Base-by-base conservation (phyloP, 2,113 vertebrate species). In the Bostrychus sinensis region DNA sequence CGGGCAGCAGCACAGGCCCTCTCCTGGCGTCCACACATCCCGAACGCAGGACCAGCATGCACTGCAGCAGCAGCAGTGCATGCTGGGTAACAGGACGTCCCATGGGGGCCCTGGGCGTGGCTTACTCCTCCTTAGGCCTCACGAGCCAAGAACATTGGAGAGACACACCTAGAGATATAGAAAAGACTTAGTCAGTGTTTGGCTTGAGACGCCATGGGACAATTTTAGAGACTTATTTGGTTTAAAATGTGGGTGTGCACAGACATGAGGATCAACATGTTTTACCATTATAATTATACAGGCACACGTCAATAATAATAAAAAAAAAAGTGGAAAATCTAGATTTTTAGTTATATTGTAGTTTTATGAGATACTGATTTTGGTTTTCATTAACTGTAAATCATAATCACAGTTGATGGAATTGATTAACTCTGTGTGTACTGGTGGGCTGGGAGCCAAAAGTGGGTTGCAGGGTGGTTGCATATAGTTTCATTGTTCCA, bases 21-120 rank as follows among this genome's bases (percentile, higher is more conserved):
- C 89, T 89, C 81, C 91, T 86, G 41, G 86, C 20, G 30, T 77
- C 81, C 77, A 84, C 84, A 51, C 76, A 78, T 63, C 75, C 81
- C 41, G 80, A 82, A 67, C 82, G 39, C n/a, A 94, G 82, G 76
- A 89, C 90, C 85, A 95, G 88, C 73, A 92, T 70, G 53, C 93
- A 94, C 89, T 95, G 89, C 88, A 93, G 85, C 11, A 93, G 91
- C 80, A 96, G 83, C 59, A 98, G 91, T 78, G 89, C 93, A 88
- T 91, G 89, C 23, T 82, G 78, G 38, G 92, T 56, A 64, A 93
- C 67, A 39, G 85, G 84, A 77, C 75, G 85, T 87, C 90, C 87
- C 93, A 93, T 91, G 82, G 81, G 86, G 88, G 81, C 86, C 48
- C 87, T 74, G 45, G 65, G 84, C 78, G 82, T 75, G 22, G 78